phyloP scores from a whole-genome alignment of 2,797 vertebrate species.

The Eupleurogrammus muticus region DNA sequence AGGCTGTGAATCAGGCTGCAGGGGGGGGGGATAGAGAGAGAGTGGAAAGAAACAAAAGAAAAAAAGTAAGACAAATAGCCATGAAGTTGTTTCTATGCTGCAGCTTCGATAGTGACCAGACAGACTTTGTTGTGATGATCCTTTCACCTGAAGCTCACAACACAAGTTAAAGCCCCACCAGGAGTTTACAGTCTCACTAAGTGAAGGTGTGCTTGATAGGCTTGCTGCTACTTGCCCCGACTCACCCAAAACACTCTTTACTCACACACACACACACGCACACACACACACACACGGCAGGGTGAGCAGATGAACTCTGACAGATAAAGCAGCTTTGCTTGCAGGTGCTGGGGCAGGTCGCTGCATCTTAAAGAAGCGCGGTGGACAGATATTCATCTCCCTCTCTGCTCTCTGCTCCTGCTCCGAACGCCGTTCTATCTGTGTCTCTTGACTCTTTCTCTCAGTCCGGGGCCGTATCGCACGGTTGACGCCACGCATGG shows the following conservation, averaged over 20 bases:
- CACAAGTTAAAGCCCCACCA: slow-evolving; percentile 13
- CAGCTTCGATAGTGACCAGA: slow-evolving; percentile 22
- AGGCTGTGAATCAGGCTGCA: slow-evolving; percentile 57
- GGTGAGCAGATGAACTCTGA: slow-evolving; percentile 67
- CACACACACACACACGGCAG: slow-evolving; percentile 11
- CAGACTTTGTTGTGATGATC: slow-evolving; percentile 48
- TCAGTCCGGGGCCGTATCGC: slow-evolving; percentile 19
- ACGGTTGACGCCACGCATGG: slow-evolving; percentile 16
- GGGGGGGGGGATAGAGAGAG: slow-evolving; percentile 17
- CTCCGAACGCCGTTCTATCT: slow-evolving; percentile 40
- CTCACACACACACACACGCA: slow-evolving; percentile 37
- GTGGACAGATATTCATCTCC: slow-evolving; percentile 63
- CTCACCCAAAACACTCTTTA: slow-evolving; percentile 37
- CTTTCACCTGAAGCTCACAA: slow-evolving; percentile 16
- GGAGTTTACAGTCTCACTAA: slow-evolving; percentile 44
- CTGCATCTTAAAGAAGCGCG: slow-evolving; percentile 66
- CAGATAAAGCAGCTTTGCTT: slow-evolving; percentile 68
- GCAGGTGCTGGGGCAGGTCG: slow-evolving; percentile 60
- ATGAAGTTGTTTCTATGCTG: slow-evolving; percentile 30
- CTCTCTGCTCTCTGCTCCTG: slow-evolving; percentile 43
- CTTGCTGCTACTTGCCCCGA: slow-evolving; percentile 63
- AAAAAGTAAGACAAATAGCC: slow-evolving; percentile 6
- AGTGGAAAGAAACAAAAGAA: slow-evolving; percentile 18
- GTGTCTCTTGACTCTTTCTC: slow-evolving; percentile 33
- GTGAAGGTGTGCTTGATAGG: slow-evolving; percentile 35